phyloP scores from a whole-genome alignment of 2,113 vertebrate species.

The Bombycilla garrulus region DNA sequence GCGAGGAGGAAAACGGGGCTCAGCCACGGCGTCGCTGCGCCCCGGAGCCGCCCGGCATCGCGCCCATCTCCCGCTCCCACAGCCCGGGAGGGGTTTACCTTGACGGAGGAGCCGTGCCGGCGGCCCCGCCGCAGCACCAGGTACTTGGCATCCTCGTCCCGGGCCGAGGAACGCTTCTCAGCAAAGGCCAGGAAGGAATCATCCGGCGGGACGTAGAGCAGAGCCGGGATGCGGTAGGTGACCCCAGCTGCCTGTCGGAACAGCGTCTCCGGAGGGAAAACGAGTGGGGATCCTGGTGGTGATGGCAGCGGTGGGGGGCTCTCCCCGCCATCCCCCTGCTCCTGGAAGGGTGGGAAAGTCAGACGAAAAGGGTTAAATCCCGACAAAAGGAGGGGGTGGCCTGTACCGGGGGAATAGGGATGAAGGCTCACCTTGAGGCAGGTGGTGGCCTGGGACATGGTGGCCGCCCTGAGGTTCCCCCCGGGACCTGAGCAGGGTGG shows the following conservation, averaged over 20 bases:
- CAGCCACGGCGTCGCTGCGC: rapidly evolving
- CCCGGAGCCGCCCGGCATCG: rapidly evolving
- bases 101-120: conserved; percentile 65
- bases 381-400: background rate
- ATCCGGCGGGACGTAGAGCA: conserved; percentile 78
- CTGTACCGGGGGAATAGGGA: rapidly evolving
- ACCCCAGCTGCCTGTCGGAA: conserved; percentile 76
- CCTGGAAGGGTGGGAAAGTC: background rate
- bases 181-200: conserved; percentile 87
- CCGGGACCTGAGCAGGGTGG: background rate
- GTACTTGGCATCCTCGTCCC: conserved; percentile 80
- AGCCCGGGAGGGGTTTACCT: conserved; percentile 64
- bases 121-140: conserved; percentile 85
- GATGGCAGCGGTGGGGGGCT: rapidly evolving
- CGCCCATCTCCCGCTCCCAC: rapidly evolving
- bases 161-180: conserved; percentile 79
- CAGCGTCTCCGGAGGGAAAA: conserved; percentile 54
- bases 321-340: background rate
- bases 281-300: background rate
- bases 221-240: conserved; percentile 89
- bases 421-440: background rate
- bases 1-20: background rate
- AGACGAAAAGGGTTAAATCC: background rate
- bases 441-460: background rate
- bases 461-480: background rate